Base-by-base conservation (phyloP, 2,888 invertebrate genomes). In the Meghimatium bilineatum region DNA sequence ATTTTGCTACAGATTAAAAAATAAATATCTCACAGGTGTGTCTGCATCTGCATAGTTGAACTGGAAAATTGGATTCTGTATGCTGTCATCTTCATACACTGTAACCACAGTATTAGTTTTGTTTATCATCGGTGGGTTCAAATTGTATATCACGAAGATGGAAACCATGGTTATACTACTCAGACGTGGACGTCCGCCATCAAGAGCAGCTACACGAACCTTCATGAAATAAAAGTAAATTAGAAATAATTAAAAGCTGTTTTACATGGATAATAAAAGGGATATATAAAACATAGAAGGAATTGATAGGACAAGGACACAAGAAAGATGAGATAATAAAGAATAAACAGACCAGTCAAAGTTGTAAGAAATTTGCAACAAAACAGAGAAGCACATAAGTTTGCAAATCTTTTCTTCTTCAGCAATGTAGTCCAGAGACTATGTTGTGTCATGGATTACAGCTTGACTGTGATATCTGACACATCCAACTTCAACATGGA, bases 171-270 rank as follows among this genome's bases (percentile, higher is more conserved):
- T 84, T n/a, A 86, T 87, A 1, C 88, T 88, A 32, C 87, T 86
- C 74, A 85, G 84, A 2, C 90, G 85, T 63, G 92, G 93, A 29
- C 80, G 85, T n/a, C 92, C 93, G 69, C 90, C 89, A 85, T 93
- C 93, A n/a, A 69, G 44, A 0, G 90, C 93, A 20, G 87, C 79
- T 12, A 92, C 88, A 44, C 90, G 88, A 38, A 90, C 85, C 91
- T 91, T 83, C 20, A 87, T 6, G 26, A 1, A 36, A 36, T 3
- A 34, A 49, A 29, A 72, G n/a, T 3, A 44, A n/a, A n/a, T 14
- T n/a, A 79, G 44, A 23, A 26, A 26, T 38, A 5, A 71, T 71
- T 36, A 71, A 14, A 71, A 2, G 36, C 17, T 63, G 63, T 63
- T 63, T 29, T n/a, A 29, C n/a, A n/a, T n/a, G n/a, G n/a, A n/a